phyloP scores from a whole-genome alignment of 2,888 invertebrate genomes.

The Sylvicola fuscatus region DNA sequence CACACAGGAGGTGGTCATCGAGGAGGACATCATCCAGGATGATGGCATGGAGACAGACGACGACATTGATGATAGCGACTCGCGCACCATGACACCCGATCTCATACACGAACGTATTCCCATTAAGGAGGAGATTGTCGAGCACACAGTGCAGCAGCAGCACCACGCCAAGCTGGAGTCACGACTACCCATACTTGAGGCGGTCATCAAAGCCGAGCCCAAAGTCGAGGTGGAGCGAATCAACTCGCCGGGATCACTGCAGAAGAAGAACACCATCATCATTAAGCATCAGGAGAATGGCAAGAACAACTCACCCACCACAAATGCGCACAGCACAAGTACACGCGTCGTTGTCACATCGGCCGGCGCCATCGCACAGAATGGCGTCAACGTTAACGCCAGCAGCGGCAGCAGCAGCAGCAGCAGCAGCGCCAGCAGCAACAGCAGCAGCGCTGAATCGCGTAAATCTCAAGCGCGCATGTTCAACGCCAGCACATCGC shows the following conservation, averaged over 20 bases:
- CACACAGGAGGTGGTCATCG: slow-evolving; percentile 37
- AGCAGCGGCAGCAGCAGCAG: too few relatives aligned
- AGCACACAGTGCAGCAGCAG: not conserved
- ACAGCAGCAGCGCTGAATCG: too few relatives aligned
- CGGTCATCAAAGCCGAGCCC: slow-evolving; percentile 72
- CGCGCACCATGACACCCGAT: slow-evolving; percentile 7
- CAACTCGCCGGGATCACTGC: slow-evolving; percentile 31
- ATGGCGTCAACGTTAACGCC: too few relatives aligned
- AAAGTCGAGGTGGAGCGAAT: slow-evolving; percentile 57
- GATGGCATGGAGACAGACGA: slow-evolving; percentile 1
- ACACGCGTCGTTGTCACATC: not conserved
- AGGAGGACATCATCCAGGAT: slow-evolving; percentile 20
- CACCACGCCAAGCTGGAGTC: slow-evolving; percentile 2
- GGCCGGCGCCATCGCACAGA: too few relatives aligned
- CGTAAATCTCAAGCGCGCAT: slow-evolving; percentile 25
- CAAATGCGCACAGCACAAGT: slow-evolving; percentile 9
- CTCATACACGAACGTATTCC: slow-evolving; percentile 5
- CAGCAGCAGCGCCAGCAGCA: too few relatives aligned
- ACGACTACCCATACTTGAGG: slow-evolving; percentile 46
- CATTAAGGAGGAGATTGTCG: slow-evolving; percentile 23
- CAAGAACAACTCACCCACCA: slow-evolving; percentile 9
- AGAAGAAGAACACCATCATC: slow-evolving; percentile 20
- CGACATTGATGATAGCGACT: slow-evolving; percentile 9
- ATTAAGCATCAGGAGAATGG: slow-evolving; percentile 1
- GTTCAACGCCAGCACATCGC: slow-evolving; percentile 42